Percentiles rank a stretch among this genome's conserved stretches.
Conservation (phyloP, 2,113 vertebrate species). For the Patagioenas fasciata region DNA sequence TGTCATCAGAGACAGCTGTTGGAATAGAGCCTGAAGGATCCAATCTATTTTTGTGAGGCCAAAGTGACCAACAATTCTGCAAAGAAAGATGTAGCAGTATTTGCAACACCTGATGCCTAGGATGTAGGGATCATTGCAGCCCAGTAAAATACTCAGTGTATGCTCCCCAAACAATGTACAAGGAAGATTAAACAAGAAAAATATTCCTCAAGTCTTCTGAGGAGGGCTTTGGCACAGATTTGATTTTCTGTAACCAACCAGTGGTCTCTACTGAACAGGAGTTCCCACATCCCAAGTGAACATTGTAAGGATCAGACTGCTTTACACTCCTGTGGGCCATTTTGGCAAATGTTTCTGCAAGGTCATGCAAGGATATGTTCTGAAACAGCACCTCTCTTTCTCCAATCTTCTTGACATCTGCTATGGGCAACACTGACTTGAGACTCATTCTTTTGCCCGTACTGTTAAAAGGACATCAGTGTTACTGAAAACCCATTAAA, state of each 20-base stretch:
- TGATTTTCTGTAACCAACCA: not conserved
- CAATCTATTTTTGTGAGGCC: conserved; percentile 13
- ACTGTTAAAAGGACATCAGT: not conserved
- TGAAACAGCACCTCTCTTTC: not conserved
- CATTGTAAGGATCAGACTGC: not conserved
- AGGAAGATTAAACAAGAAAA: not conserved
- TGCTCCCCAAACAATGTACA: fast-evolving
- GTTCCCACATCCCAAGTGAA: not conserved
- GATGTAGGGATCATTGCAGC: not conserved
- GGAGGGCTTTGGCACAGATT: not conserved
- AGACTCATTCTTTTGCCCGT: not conserved
- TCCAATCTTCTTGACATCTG: not conserved
- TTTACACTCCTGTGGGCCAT: not conserved
- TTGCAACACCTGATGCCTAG: not conserved
- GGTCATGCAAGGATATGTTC: not conserved
- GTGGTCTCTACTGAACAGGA: not conserved
- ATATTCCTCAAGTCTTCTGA: not conserved
- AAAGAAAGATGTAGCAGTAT: not conserved
- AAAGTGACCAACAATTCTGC: not conserved
- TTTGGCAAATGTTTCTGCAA: not conserved
- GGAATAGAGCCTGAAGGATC: conserved; percentile 13
- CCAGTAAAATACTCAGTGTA: not conserved
- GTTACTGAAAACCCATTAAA: not conserved
- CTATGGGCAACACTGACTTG: not conserved
- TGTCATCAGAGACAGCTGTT: conserved; percentile 30